These are phyloP conservation scores for Hydrolagus affinis DNA, from an alignment of 2,113 vertebrate genomes.

Conservation along the genomic window DNA sequence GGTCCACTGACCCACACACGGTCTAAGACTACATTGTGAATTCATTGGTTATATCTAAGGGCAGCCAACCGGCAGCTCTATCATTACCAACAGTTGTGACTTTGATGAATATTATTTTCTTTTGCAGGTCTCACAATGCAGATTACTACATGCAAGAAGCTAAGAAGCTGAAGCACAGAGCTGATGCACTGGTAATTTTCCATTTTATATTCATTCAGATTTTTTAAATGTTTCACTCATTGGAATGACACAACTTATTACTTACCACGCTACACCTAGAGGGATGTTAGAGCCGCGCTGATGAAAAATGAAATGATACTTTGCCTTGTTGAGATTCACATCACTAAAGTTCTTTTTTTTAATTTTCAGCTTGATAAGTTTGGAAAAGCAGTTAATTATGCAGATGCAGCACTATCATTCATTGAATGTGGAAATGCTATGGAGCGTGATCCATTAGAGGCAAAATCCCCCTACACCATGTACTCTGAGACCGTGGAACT, in stretches of 20 bases:
- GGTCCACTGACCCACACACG: not conserved
- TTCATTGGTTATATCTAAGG: not conserved
- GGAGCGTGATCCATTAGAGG: constrained; percentile 92
- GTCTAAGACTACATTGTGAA: too few species aligned
- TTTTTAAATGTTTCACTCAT: not conserved
- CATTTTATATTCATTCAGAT: constrained; percentile 23
- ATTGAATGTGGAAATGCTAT: constrained; percentile 95
- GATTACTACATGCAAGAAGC: constrained; percentile 94
- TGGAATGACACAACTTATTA: constrained; percentile 7
- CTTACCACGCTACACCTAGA: not conserved
- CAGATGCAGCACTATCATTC: constrained; percentile 91
- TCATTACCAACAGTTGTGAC: not conserved
- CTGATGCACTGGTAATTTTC: constrained; percentile 77
- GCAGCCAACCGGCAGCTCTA: not conserved
- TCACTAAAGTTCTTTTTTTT: constrained; percentile 35
- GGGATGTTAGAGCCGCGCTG: not conserved
- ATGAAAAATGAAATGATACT: constrained; percentile 17
- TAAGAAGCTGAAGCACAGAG: constrained; percentile 91
- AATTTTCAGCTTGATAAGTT: constrained; percentile 86
- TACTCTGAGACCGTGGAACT: constrained; percentile 97
- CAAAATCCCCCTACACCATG: constrained; percentile 96
- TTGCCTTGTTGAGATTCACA: constrained; percentile 20
- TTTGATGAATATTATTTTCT: constrained; percentile 1
- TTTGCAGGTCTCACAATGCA: constrained; percentile 76
- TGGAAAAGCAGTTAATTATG: constrained; percentile 93